Evolutionary conservation across 2,113 vertebrate genomes (phyloP), one percentile per base, ranked within the genome.

Genomic region (Hippolais icterina): DNA sequence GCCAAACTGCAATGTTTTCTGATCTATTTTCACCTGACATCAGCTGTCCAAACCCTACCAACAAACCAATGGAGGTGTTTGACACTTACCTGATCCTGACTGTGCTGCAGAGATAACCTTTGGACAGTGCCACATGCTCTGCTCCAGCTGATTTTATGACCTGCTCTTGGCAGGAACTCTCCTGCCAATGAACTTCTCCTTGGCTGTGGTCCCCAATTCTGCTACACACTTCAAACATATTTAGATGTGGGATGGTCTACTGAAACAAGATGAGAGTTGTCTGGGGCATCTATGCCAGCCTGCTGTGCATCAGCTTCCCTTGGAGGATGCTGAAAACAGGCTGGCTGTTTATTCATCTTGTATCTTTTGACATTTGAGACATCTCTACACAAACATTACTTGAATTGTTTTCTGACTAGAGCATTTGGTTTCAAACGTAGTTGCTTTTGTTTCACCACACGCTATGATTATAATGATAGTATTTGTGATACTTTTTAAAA

Each of bases 241-340:
- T 93, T 71, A 77, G 39, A 80, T 78, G 68, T 80, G 71, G 86
- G 29, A 35, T 3, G 28, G 64, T 66, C 63, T 63, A 3, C 39
- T 86, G 75, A 64, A 86, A 64, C 54, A 65, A 81, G 54, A 83
- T 39, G 75, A 87, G 61, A 78, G 71, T 41, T 79, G 78, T 93
- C 64, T 94, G 94, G 86, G 92, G 68, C 33, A 23, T 66, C 54
- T 66, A 35, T 77, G 93, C 83, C 86, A 96, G 44, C 64, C 50
- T 83, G 52, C 83, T 92, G 79, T 90, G 90, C 56, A 33, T 83
- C 71, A 81, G 76, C 86, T 71, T 61, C 64, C 69, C 71, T 77
- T 61, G 54, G 76, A 92, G 71, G 52, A 41, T 78, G 83, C 75
- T 81, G 71, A 12, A 76, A 66, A 92, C 83, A 89, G 83, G 11